Evolutionary conservation across 1,140 invertebrate genomes (phyloP).

Genomic region (Venturia canescens): DNA sequence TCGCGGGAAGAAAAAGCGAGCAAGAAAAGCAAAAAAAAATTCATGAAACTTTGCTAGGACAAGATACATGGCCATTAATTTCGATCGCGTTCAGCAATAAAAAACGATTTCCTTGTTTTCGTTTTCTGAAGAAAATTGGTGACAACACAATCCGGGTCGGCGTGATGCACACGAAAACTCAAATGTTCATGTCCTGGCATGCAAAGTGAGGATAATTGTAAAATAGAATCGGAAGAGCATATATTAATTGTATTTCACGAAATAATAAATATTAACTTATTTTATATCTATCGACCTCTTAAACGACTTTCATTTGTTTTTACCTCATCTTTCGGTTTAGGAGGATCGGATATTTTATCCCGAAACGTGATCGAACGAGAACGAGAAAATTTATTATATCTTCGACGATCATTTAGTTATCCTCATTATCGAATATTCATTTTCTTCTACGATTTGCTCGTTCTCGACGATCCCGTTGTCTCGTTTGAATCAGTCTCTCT

Average conservation of each 20-base stretch:
- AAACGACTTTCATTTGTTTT: constrained; percentile 49
- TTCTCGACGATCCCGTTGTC: constrained; percentile 23
- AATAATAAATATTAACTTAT: constrained; percentile 61
- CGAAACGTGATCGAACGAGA: background rate
- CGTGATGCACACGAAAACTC: background rate
- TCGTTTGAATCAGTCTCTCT: background rate
- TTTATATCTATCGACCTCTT: constrained; percentile 52
- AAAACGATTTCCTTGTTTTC: background rate
- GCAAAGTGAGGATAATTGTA: constrained; percentile 49
- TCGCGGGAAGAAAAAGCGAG: background rate
- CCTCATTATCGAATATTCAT: background rate
- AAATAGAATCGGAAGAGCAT: constrained; percentile 51
- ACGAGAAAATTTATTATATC: too few relatives aligned
- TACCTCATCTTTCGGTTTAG: background rate
- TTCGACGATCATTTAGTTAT: too few relatives aligned
- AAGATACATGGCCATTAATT: constrained; percentile 32
- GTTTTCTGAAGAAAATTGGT: background rate
- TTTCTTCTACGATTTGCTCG: constrained; percentile 3
- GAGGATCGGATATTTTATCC: background rate
- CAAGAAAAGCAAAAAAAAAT: background rate
- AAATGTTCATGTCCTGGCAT: constrained; percentile 44
- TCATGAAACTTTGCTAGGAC: background rate
- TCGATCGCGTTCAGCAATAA: constrained; percentile 34
- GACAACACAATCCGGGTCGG: constrained; percentile 17
- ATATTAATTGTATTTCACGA: constrained; percentile 56